phyloP scores from a whole-genome alignment of 2,113 vertebrate genomes.

The Grammomys surdaster region DNA sequence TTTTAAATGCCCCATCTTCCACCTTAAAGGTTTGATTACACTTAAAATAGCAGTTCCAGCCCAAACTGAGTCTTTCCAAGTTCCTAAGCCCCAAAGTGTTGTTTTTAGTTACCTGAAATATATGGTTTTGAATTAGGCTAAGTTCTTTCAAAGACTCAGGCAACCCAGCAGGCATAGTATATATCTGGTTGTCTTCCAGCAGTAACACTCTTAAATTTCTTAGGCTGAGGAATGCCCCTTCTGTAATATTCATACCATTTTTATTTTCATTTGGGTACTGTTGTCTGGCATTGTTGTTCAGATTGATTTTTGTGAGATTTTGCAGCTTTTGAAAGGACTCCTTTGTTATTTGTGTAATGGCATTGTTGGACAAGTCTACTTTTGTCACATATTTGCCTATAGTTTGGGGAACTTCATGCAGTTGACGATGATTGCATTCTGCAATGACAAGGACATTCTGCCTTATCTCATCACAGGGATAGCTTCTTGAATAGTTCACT shows the following conservation, averaged over 20 bases:
- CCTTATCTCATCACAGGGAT: slow-evolving; percentile 84
- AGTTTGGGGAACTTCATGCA: slow-evolving; percentile 83
- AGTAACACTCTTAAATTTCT: slow-evolving; percentile 48
- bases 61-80: slow-evolving; percentile 58
- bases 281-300: slow-evolving; percentile 64
- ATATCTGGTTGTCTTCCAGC: slow-evolving; percentile 64
- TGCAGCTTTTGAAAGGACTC: slow-evolving; percentile 75
- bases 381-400: slow-evolving; percentile 78
- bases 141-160: slow-evolving; percentile 49
- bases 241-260: slow-evolving; percentile 68
- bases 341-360: slow-evolving; percentile 80
- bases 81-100: slow-evolving; percentile 48
- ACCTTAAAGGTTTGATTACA: background rate
- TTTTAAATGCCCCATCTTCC: slow-evolving; percentile 60
- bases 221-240: slow-evolving; percentile 56
- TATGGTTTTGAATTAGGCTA: slow-evolving; percentile 69
- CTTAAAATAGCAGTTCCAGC: slow-evolving; percentile 74
- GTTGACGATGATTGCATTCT: slow-evolving; percentile 79
- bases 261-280: background rate
- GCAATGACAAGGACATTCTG: slow-evolving; percentile 72
- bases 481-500: slow-evolving; percentile 71
- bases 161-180: slow-evolving; percentile 47
- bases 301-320: slow-evolving; percentile 73
- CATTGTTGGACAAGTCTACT: slow-evolving; percentile 86
- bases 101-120: background rate